Base-by-base conservation (phyloP, 1,140 invertebrate species). In the Drosophila pandora region DNA sequence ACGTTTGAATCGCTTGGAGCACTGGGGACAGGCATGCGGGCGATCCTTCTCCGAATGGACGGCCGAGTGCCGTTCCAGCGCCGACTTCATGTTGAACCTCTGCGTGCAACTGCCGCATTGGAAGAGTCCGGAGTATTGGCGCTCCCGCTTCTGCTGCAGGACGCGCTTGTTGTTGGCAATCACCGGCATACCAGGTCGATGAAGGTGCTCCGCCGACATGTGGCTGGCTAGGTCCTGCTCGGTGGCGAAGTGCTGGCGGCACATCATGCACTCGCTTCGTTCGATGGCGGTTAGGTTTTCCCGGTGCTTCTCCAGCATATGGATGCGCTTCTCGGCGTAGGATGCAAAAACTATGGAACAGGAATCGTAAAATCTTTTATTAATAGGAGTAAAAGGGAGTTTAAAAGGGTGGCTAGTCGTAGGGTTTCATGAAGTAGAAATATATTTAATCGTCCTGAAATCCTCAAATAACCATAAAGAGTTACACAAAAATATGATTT, bases 1-100 rank as follows among this genome's bases (percentile, higher is more conserved):
- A 22, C 90, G 79, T 45, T 91, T 91, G 45, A 91, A 91, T 5
- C 90, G 64, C 54, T 91, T 91, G 13, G 89, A 80, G 55, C 90
- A 91, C 21, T 88, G 72, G 0, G 69, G 63, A 30, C 90, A 91
- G 37, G 82, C 83, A 21, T 91, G 90, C 2, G 90, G 70, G 0
- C 90, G 67, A 48, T 90, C 90, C n/a, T 75, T 75, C 8, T 75
- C 62, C 2, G 84, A 88, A 25, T 91, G 90, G 3, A 91, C 90
- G 2, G 79, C 90, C 17, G 73, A 54, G 49, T 91, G 90, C 5
- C 90, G 74, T 41, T 90, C 89, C 53, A 91, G 55, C 0, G 90
- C 90, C 3, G 90, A 88, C 30, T 91, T 91, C 90, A 91, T 90
- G 56, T 91, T 91, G 32, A 91, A 91, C 3, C 90, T 58, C 45